Base-by-base conservation (phyloP, 2,797 vertebrate genomes). In the Tangara arthus region DNA sequence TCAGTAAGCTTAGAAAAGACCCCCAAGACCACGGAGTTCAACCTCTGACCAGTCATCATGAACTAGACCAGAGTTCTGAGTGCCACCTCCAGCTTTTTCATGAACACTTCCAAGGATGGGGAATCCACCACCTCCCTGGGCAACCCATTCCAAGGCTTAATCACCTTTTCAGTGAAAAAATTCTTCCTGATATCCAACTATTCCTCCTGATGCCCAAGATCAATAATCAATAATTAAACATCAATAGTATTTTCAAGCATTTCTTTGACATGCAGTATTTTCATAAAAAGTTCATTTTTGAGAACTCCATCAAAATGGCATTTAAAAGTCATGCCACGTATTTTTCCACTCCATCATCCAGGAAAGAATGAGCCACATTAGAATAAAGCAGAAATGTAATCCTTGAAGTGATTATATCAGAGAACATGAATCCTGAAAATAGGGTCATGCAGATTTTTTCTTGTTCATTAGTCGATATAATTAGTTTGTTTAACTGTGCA, bases 401-500 rank as follows among this genome's bases (percentile, higher is more conserved):
- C 78, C 91, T 93, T 94, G 86, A 94, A 90, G 86, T 91, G 89
- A 95, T 94, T 93, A 77, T 84, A 93, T 87, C 64, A 73, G 87
- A 90, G 75, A 97, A 96, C 83, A 93, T 22, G 81, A 94, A 94
- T 94, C 71, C 86, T 82, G 49, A 95, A 96, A 94, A 90, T 47
- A 96, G 95, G 91, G 91, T 94, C 95, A 94, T 53, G 68, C 60
- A 55, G 86, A 94, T 77, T 96, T 94, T 93, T 94, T 94, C 93
- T 89, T 94, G 93, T 94, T 96, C 95, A 96, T 96, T 96, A 94
- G 91, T 95, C 53, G 78, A 96, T 84, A 94, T 94, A 97, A 97
- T 97, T 93, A 96, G 95, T 96, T 96, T 97, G 91, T 96, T 97
- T 97, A 96, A 97, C 95, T 97, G 85, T 94, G 93, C 90, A 89